Conservation (phyloP, 2,113 vertebrate species). For the Pogonocichla stellata region DNA sequence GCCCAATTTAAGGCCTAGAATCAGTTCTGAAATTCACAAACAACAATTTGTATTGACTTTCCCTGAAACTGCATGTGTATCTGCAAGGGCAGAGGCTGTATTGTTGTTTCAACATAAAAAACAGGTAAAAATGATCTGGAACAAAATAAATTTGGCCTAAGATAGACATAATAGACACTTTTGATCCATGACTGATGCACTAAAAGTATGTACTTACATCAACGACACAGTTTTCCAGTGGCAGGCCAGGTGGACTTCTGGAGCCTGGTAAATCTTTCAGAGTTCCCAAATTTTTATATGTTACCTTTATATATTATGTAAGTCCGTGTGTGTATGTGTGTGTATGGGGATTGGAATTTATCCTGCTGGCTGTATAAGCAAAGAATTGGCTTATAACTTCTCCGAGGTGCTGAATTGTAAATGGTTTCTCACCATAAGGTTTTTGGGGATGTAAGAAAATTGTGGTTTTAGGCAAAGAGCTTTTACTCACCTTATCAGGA, state of each 20-base stretch:
- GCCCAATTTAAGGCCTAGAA: not conserved
- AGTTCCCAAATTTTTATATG: not conserved
- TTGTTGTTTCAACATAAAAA: not conserved
- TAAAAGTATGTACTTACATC: not conserved
- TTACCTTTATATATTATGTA: accelerated
- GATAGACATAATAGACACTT: not conserved
- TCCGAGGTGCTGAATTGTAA: not conserved
- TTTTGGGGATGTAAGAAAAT: not conserved
- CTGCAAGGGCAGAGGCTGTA: not conserved
- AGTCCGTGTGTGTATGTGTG: not conserved
- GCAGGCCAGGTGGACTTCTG: not conserved
- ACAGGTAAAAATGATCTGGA: not conserved
- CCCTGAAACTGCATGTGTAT: not conserved
- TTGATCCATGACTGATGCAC: not conserved
- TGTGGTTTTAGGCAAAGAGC: not conserved
- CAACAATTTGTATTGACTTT: not conserved
- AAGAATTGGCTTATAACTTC: not conserved
- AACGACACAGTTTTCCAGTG: not conserved
- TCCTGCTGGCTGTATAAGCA: not conserved
- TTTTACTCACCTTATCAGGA: not conserved
- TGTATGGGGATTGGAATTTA: not conserved
- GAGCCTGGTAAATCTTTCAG: not conserved
- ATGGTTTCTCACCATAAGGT: not conserved
- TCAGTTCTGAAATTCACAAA: not conserved
- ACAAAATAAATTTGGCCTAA: not conserved